These are phyloP conservation scores for Plagodis pulveraria DNA, from an alignment of 2,888 invertebrate genomes.

Conservation along the genomic window DNA sequence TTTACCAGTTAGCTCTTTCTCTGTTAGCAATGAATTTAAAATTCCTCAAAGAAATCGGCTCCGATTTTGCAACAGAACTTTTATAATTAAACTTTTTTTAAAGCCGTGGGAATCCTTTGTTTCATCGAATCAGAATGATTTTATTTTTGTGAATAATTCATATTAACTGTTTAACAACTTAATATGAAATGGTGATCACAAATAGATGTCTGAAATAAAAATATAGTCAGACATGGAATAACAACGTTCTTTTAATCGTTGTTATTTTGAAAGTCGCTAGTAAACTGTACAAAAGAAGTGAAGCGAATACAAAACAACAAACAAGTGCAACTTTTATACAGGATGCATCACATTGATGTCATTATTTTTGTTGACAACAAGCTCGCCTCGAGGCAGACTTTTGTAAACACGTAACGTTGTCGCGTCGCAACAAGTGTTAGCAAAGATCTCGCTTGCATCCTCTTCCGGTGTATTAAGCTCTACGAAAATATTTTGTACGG, in stretches of 20 bases:
- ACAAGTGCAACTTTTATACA: constrained; percentile 26
- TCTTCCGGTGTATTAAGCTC: constrained; percentile 15
- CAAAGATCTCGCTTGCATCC: constrained; percentile 35
- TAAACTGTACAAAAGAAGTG: constrained; percentile 10
- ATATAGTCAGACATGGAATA: constrained; percentile 1
- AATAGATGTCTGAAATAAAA: too few species aligned
- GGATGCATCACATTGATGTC: constrained; percentile 35
- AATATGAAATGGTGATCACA: too few species aligned
- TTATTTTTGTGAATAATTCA: too few species aligned
- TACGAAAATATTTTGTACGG: too few species aligned
- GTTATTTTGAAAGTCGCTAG: constrained; percentile 20
- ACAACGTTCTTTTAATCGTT: constrained; percentile 11
- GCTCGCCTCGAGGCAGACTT: constrained; percentile 51
- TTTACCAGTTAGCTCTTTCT: constrained; percentile 60
- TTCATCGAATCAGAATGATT: not conserved
- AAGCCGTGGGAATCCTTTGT: not conserved
- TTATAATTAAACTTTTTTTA: constrained; percentile 40
- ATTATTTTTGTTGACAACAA: constrained; percentile 54
- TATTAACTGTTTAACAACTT: too few species aligned
- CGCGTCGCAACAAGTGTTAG: constrained; percentile 36
- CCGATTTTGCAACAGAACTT: constrained; percentile 28
- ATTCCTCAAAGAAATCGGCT: constrained; percentile 43
- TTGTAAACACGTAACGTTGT: constrained; percentile 47
- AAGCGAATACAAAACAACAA: constrained; percentile 11
- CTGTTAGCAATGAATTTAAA: constrained; percentile 54